These are phyloP conservation scores for Prionace glauca DNA, from an alignment of 2,797 vertebrate species.

Conservation along the genomic window DNA sequence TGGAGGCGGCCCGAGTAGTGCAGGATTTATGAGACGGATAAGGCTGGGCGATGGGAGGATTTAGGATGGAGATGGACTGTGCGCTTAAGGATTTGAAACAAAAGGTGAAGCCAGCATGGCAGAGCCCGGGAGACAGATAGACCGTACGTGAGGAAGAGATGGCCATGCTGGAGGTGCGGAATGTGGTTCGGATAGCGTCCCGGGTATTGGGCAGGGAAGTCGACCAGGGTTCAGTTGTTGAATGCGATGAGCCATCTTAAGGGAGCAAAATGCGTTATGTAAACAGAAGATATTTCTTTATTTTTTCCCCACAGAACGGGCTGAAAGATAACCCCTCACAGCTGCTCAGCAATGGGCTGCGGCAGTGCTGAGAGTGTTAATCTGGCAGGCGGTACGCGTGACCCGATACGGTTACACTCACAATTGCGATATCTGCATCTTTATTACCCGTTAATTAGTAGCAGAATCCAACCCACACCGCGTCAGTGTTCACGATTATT, in stretches of 20 bases:
- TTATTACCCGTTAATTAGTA: constrained; percentile 17
- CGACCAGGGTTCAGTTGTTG: background rate
- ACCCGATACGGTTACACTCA: background rate
- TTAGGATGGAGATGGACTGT: background rate
- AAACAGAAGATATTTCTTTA: background rate
- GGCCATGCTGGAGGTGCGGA: background rate
- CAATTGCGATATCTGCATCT: background rate
- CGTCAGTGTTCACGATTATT: background rate
- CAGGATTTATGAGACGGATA: background rate
- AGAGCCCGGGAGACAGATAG: background rate
- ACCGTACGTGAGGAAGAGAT: too few relatives aligned
- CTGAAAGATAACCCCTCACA: background rate
- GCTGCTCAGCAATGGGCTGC: background rate
- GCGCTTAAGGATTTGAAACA: background rate
- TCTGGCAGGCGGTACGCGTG: background rate
- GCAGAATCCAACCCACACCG: background rate
- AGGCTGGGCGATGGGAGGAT: background rate
- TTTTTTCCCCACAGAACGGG: background rate
- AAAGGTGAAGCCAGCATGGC: too few relatives aligned
- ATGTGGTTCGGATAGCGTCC: background rate
- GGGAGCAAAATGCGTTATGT: background rate
- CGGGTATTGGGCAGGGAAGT: background rate
- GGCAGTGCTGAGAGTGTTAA: background rate
- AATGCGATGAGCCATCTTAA: background rate
- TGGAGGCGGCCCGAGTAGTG: background rate